Evolutionary conservation across 2,797 vertebrate genomes (phyloP).

Genomic region (Mastacembelus armatus): DNA sequence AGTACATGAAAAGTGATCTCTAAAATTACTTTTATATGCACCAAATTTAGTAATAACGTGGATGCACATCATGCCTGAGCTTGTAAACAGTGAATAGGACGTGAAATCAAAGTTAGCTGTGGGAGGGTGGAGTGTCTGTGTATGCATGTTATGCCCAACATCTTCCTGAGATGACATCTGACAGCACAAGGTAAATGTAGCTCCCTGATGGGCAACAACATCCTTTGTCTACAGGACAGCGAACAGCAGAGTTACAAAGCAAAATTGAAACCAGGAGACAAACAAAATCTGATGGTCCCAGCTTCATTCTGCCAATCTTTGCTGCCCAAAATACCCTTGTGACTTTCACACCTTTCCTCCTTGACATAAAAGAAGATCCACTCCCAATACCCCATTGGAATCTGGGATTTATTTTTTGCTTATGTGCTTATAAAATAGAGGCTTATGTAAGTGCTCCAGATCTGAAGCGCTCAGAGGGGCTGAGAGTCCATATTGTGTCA

Average conservation of each 20-base stretch:
- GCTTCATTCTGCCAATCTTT: slow-evolving; percentile 41
- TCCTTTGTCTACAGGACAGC: slow-evolving; percentile 40
- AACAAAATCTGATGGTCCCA: slow-evolving; percentile 43
- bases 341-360: slow-evolving; percentile 40
- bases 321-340: slow-evolving; percentile 40
- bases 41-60: not conserved
- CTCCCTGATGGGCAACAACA: slow-evolving; percentile 35
- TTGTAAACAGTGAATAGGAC: slow-evolving; percentile 13
- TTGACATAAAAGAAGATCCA: slow-evolving; percentile 32
- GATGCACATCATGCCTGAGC: slow-evolving; percentile 10
- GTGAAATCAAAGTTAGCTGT: slow-evolving; percentile 26
- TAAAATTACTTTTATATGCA: no score
- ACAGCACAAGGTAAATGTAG: slow-evolving; percentile 57
- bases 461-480: slow-evolving; percentile 56
- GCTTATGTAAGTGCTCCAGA: slow-evolving; percentile 70
- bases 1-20: no score
- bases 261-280: slow-evolving; percentile 37
- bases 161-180: slow-evolving; percentile 53
- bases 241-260: slow-evolving; percentile 34
- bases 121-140: not conserved
- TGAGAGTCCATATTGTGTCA: slow-evolving; percentile 59
- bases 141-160: slow-evolving; percentile 12
- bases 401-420: slow-evolving; percentile 46
- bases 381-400: slow-evolving; percentile 5
- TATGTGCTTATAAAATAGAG: slow-evolving; percentile 47